Conservation (phyloP, 2,113 vertebrate species). For the Otocyon megalotis region DNA sequence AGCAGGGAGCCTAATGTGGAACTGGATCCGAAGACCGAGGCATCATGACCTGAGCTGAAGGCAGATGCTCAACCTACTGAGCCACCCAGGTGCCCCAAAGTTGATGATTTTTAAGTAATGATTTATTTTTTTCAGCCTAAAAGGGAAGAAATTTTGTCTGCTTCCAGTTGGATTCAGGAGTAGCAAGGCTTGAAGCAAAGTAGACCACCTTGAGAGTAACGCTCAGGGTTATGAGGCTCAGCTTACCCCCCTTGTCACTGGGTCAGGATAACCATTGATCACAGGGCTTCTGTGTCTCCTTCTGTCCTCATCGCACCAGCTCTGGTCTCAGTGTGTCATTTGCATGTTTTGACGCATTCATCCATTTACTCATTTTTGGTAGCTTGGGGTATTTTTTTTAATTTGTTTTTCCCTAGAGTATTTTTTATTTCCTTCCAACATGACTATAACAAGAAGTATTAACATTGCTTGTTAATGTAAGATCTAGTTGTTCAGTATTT, state of each 20-base stretch:
- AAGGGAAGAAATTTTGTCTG: not conserved
- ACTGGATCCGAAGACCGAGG: too few relatives aligned
- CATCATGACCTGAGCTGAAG: too few relatives aligned
- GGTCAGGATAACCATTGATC: too few relatives aligned
- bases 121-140: fast-evolving
- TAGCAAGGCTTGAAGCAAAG: not conserved
- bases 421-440: not conserved
- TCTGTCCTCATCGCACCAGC: not conserved
- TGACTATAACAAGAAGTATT: not conserved
- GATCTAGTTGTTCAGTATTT: not conserved
- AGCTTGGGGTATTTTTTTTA: not conserved
- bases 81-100: not conserved
- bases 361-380: not conserved
- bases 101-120: not conserved
- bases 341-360: not conserved
- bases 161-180: not conserved
- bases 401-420: not conserved
- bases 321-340: not conserved
- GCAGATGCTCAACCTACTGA: too few relatives aligned
- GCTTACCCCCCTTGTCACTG: not conserved
- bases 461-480: not conserved
- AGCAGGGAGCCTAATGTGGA: too few relatives aligned
- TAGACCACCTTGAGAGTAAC: not conserved
- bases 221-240: not conserved
- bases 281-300: fast-evolving